Evolutionary conservation across 1,140 invertebrate genomes (phyloP).

Genomic region (Streblospio benedicti): DNA sequence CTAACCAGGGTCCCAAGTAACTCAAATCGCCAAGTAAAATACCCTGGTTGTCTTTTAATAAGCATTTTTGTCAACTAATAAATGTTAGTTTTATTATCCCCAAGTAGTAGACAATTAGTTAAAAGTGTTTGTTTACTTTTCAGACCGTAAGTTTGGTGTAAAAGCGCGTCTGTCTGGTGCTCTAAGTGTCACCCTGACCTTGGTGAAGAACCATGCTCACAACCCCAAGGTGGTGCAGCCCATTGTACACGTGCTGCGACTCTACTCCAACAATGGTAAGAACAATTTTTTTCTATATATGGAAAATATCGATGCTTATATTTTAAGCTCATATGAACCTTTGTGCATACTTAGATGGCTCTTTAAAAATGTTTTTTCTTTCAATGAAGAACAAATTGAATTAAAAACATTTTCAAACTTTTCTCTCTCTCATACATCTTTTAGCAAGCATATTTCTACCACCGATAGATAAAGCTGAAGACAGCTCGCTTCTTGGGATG

Average conservation of each 20-base stretch:
- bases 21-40: not conserved
- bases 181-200: slow-evolving; percentile 32
- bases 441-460: no score
- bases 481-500: no score
- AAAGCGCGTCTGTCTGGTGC: slow-evolving; percentile 38
- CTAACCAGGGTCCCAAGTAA: not conserved
- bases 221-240: slow-evolving; percentile 31
- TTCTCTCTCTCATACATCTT: no score
- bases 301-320: no score
- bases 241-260: slow-evolving; percentile 38
- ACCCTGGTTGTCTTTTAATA: not conserved
- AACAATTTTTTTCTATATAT: slow-evolving; percentile 7
- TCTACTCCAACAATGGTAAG: slow-evolving; percentile 43
- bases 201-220: slow-evolving; percentile 34
- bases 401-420: no score
- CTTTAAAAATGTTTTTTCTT: no score
- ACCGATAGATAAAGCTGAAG: no score
- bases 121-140: slow-evolving; percentile 12
- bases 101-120: not conserved
- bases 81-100: not conserved
- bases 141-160: slow-evolving; percentile 44
- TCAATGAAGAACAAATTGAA: no score
- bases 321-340: no score
- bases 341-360: no score
- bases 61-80: not conserved